These are phyloP conservation scores for Acanthochromis polyacanthus DNA, from an alignment of 2,113 vertebrate species.

Conservation along the genomic window DNA sequence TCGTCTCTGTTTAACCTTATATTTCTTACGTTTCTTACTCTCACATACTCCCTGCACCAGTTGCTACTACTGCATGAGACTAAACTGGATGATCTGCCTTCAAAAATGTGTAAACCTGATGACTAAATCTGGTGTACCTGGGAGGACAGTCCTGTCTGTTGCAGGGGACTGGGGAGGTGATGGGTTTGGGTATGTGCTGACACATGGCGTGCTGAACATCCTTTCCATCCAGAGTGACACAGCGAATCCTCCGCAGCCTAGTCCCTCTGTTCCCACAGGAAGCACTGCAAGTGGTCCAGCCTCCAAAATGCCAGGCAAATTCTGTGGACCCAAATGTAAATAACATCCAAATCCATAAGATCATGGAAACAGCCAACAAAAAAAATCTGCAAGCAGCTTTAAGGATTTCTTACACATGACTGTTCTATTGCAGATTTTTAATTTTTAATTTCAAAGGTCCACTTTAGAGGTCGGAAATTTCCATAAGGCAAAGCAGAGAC, in stretches of 20 bases:
- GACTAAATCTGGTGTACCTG: slow-evolving; percentile 77
- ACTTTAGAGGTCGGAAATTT: not conserved
- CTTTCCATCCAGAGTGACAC: slow-evolving; percentile 73
- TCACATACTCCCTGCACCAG: too few relatives aligned
- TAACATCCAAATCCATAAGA: not conserved
- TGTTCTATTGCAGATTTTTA: not conserved
- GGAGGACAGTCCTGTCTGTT: slow-evolving; percentile 88
- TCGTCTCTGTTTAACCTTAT: too few relatives aligned
- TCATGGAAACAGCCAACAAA: not conserved
- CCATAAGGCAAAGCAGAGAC: not conserved
- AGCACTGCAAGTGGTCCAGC: slow-evolving; percentile 89
- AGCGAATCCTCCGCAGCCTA: slow-evolving; percentile 79
- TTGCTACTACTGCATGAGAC: too few relatives aligned
- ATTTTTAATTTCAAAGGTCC: slow-evolving; percentile 1
- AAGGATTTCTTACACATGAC: not conserved
- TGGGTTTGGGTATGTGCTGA: slow-evolving; percentile 81
- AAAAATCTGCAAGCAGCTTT: too few relatives aligned
- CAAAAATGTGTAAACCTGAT: not conserved
- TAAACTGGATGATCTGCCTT: not conserved
- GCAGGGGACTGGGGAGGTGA: slow-evolving; percentile 78
- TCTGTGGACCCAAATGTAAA: slow-evolving; percentile 72
- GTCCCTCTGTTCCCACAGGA: slow-evolving; percentile 88
- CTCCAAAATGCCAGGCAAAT: slow-evolving; percentile 84
- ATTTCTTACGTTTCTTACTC: too few relatives aligned
- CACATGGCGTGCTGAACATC: slow-evolving; percentile 82